Base-by-base conservation (phyloP, 2,888 invertebrate genomes). In the Xylocampa areola region DNA sequence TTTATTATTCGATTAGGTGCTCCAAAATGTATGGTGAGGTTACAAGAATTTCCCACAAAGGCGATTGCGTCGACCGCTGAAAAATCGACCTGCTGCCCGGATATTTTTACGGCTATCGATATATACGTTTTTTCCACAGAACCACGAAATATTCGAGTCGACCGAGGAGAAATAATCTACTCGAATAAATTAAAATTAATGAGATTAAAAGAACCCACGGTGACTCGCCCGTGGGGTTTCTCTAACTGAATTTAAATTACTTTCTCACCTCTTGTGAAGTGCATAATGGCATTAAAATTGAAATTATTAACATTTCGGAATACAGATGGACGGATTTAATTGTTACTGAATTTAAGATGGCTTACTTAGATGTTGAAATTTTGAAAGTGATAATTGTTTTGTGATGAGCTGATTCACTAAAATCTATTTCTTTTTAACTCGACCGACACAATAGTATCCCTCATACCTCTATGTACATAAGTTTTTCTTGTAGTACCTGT, bases 131-230 rank as follows among this genome's bases (percentile, higher is more conserved):
- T 58, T 66, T 68, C 66, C 37, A n/a, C 13, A 32, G 49, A 68
- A 73, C 69, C 61, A 69, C 72, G 71, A 80, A 89, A 86, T 84
- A 88, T 86, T 79, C 79, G 82, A 85, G 73, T 79, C 86, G 85
- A 74, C 84, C 79, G 73, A 82, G 82, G 76, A 80, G 87, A 89
- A 89, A 87, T 90, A 92, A 92, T 92, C 89, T 84, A 73, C 79
- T 80, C 72, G 91, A 91, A 92, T 92, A 93, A 90, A 91, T 93
- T 93, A 89, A 91, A 91, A 91, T 90, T 90, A 92, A 92, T 92
- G 86, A 91, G 92, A 92, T 92, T 91, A 90, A 88, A 88, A 87
- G 84, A 86, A 85, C 82, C 84, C 84, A 81, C 79, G 80, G 84
- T 79, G 81, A 71, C 82, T 81, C 80, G 79, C 76, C 81, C 71